Evolutionary conservation across 2,113 vertebrate genomes (phyloP).

Genomic region (Chionis minor): DNA sequence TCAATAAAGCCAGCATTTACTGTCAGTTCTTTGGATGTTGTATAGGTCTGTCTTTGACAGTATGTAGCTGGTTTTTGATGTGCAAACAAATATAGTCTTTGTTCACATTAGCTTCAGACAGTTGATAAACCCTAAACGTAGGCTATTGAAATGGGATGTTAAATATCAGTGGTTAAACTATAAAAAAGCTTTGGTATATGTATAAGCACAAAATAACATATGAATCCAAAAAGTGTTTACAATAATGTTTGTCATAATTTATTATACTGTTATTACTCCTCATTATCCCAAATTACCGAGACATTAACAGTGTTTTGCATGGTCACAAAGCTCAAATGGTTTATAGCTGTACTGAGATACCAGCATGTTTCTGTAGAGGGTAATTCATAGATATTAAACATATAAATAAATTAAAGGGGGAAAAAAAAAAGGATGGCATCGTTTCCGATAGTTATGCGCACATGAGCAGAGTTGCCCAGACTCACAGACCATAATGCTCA

Average conservation of each 20-base stretch:
- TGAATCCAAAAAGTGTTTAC: background rate
- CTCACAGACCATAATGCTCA: background rate
- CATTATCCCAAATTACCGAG: background rate
- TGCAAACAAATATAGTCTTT: background rate
- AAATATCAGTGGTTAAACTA: background rate
- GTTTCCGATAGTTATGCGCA: background rate
- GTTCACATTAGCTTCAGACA: background rate
- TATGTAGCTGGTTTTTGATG: background rate
- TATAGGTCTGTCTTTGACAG: background rate
- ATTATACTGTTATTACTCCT: background rate
- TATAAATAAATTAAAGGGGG: too few species aligned
- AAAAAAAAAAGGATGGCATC: rapidly evolving
- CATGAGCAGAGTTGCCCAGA: background rate
- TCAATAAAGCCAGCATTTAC: background rate
- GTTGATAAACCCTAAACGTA: background rate
- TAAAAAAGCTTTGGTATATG: background rate
- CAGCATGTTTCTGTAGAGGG: background rate
- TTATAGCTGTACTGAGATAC: background rate
- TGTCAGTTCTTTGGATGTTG: background rate
- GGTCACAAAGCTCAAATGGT: background rate
- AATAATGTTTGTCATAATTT: background rate
- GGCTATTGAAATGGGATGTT: background rate
- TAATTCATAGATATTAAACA: background rate
- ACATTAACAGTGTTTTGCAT: background rate
- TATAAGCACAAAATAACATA: background rate